phyloP scores from a whole-genome alignment of 2,113 vertebrate genomes.

The Lasiurus borealis region DNA sequence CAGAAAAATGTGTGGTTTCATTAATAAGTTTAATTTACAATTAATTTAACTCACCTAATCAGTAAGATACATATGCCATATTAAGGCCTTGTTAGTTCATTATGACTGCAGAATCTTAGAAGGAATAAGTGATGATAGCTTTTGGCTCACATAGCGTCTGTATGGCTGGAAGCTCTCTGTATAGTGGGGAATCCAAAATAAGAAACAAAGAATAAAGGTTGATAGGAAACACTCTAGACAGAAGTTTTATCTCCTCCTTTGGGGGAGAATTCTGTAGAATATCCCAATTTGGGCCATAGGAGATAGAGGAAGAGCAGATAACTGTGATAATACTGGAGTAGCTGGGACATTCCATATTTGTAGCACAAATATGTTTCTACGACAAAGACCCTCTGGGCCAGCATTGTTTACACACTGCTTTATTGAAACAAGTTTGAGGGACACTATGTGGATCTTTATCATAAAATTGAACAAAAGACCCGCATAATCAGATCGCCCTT shows the following conservation, averaged over 20 bases:
- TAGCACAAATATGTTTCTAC: not conserved
- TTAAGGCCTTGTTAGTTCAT: not conserved
- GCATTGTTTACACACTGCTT: not conserved
- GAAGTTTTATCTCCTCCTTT: not conserved
- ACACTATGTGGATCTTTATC: not conserved
- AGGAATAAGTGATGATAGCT: not conserved
- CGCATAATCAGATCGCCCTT: not conserved
- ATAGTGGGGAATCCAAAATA: not conserved
- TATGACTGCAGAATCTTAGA: not conserved
- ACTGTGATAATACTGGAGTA: not conserved
- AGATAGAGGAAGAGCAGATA: not conserved
- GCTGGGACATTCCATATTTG: not conserved
- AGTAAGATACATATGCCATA: not conserved
- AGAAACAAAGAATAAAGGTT: not conserved
- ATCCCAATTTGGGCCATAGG: not conserved
- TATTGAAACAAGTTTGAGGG: not conserved
- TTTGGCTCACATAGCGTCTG: not conserved
- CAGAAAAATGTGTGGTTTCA: not conserved
- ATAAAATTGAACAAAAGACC: not conserved
- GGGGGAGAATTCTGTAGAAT: not conserved
- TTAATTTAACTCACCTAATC: not conserved
- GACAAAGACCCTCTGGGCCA: not conserved
- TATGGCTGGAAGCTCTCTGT: not conserved
- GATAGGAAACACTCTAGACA: not conserved
- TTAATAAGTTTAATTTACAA: constrained; percentile 30